A percentile compares a stretch with the other conserved stretches of the same genome.
phyloP scores from a whole-genome alignment of 2,113 vertebrate species.

The Hipposideros armiger region DNA sequence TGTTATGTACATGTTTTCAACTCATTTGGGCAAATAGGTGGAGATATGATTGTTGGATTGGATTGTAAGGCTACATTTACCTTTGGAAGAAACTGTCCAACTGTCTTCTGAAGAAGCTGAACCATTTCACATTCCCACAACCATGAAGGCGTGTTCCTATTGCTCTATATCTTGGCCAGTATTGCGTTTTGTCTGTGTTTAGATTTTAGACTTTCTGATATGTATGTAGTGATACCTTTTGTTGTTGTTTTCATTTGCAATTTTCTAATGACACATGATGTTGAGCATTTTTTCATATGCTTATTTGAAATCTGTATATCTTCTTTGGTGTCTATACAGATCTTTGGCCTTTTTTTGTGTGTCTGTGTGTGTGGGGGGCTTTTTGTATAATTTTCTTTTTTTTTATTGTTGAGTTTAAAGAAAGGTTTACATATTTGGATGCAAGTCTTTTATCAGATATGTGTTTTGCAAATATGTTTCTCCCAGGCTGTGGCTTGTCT shows the following conservation, averaged over 20 bases:
- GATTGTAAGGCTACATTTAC: background rate
- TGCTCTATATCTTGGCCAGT: background rate
- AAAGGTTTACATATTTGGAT: background rate
- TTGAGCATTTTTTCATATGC: background rate
- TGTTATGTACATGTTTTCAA: background rate
- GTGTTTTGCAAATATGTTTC: background rate
- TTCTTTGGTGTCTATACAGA: background rate
- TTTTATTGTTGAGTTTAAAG: background rate
- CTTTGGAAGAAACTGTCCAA: background rate
- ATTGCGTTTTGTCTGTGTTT: background rate
- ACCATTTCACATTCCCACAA: background rate
- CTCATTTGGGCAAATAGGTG: background rate
- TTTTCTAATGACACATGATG: background rate
- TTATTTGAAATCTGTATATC: background rate
- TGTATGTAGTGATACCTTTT: background rate
- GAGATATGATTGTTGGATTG: background rate
- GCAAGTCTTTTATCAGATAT: background rate
- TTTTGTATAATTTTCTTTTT: too few relatives aligned
- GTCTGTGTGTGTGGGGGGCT: too few relatives aligned
- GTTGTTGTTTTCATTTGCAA: background rate
- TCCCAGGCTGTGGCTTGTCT: background rate
- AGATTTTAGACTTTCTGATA: background rate
- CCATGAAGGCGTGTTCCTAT: background rate
- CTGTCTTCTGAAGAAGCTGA: background rate
- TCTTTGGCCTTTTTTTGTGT: background rate